Conservation (phyloP, 1,140 invertebrate species). For the Episyrphus balteatus region DNA sequence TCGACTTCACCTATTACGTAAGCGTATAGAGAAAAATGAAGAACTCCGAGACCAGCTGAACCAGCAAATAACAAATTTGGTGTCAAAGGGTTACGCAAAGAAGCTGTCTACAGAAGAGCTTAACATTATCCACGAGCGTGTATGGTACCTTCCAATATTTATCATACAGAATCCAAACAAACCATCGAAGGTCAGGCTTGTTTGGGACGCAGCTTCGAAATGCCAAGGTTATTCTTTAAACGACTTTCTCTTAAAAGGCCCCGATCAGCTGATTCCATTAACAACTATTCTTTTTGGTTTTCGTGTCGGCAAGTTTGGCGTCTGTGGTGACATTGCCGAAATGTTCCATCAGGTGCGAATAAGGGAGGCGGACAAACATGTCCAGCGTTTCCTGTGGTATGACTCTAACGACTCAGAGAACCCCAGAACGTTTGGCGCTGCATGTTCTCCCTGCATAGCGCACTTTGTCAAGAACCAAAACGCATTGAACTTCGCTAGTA, state of each 20-base stretch:
- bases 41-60: no score
- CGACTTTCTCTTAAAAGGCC: not conserved
- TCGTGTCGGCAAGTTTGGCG: not conserved
- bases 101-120: not conserved
- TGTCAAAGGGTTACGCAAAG: not conserved
- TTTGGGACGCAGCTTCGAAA: constrained; percentile 17
- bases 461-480: no score
- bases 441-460: no score
- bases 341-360: not conserved
- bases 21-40: no score
- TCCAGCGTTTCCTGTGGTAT: no score
- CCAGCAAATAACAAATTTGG: no score
- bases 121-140: not conserved
- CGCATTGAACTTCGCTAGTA: no score
- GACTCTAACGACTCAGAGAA: no score
- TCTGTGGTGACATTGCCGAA: not conserved
- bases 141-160: constrained; percentile 18
- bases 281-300: not conserved
- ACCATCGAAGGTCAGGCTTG: constrained; percentile 11
- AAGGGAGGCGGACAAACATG: no score
- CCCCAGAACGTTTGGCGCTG: no score
- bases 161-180: constrained; percentile 14
- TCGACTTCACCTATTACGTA: no score
- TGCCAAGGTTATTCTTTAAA: not conserved
- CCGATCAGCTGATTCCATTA: not conserved